Base-by-base conservation (phyloP, 37 sponge, comb jelly and placozoan genomes). In the Ephydatia muelleri region DNA sequence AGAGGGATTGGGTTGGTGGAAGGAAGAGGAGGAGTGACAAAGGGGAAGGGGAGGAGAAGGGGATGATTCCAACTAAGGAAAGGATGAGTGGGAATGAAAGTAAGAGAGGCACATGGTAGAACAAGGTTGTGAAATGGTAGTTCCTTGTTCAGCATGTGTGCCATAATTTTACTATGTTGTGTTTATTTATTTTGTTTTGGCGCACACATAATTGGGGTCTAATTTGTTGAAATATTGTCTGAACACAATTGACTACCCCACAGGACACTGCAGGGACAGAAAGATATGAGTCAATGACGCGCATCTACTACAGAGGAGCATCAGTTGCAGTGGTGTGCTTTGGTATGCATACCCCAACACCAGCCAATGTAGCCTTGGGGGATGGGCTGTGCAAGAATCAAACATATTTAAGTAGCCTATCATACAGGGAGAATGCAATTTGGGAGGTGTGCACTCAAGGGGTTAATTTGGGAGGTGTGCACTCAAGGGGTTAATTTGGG, bases 301-400 rank as follows among this genome's bases (percentile, higher is more conserved):
- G 96, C n/a, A 93, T 97, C 70, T 97, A 97, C 74, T 97, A 97
- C 57, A 71, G 97, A 28, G 96, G 97, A 5, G 97, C 97, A 38
- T 90, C 92, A 77, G 96, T 93, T 21, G 97, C 97, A 38, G 89
- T 97, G 65, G 93, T 97, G 26, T 97, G 97, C 78, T 95, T 87
- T 89, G 97, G 97, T 97, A 36, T 85, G 97, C 82, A 1, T 21
- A 34, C 38, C n/a, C 0, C 8, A 77, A 74, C 8, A 14, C 26
- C 35, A 73, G 77, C 9, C 6, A 6, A 11, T 43, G 43, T 43
- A 6, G 43, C 43, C 6, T 43, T n/a, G n/a, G n/a, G n/a, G n/a
- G n/a, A n/a, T n/a, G n/a, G n/a, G n/a, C n/a, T n/a, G n/a, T n/a
- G n/a, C n/a, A n/a, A n/a, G n/a, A n/a, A n/a, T n/a, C n/a, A n/a